A percentile compares a stretch with the other conserved stretches of the same genome.
phyloP scores from a whole-genome alignment of 2,113 vertebrate genomes.

The Trogon surrucura region DNA sequence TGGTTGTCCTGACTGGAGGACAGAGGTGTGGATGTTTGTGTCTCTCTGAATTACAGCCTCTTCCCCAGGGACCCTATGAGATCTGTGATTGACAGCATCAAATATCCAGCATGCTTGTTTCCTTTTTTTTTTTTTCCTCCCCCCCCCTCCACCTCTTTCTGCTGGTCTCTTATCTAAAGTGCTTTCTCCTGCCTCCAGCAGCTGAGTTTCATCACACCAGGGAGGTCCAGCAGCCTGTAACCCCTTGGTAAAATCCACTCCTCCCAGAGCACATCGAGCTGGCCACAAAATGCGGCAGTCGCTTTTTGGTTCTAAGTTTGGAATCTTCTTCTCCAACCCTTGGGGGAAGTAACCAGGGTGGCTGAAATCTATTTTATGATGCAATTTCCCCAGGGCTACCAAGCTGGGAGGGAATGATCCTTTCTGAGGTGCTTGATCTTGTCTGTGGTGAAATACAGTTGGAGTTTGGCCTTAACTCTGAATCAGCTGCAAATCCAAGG shows the following conservation, averaged over 20 bases:
- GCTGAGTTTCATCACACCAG: slow-evolving; percentile 64
- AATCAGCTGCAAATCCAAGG: neutral
- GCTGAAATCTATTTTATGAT: neutral
- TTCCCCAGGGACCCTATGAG: neutral
- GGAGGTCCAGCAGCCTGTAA: slow-evolving; percentile 2
- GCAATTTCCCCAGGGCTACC: neutral
- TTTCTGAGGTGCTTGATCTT: neutral
- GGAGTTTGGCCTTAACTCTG: neutral
- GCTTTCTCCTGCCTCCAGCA: slow-evolving; percentile 75
- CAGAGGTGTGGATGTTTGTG: neutral
- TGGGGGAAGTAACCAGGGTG: accelerated
- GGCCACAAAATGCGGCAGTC: neutral
- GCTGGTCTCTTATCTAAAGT: slow-evolving; percentile 46
- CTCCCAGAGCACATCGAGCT: neutral
- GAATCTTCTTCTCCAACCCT: neutral
- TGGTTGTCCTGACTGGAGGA: neutral
- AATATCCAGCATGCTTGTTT: neutral
- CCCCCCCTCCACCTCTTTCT: too few species aligned
- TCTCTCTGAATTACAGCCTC: neutral
- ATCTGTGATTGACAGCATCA: neutral
- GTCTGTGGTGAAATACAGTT: neutral
- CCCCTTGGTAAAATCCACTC: neutral
- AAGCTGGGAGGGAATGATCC: neutral
- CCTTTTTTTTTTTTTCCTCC: neutral
- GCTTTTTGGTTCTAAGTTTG: neutral